A percentile compares a stretch with the other conserved stretches of the same genome.
phyloP scores from a whole-genome alignment of 2,888 invertebrate genomes.

The Halictus quadricinctus region DNA sequence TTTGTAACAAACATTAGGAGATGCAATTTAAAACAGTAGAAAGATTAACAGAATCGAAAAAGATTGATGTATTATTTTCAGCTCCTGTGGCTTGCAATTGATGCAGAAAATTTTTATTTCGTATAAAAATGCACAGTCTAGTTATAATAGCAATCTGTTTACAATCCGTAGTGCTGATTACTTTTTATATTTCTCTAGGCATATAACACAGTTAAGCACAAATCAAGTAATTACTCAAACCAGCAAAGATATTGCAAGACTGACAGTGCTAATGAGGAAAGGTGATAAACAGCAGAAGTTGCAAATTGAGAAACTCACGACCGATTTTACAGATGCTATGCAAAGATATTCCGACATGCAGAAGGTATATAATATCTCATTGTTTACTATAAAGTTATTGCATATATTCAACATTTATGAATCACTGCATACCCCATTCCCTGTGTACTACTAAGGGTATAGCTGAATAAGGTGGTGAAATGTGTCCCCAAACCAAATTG shows the following conservation, averaged over 20 bases:
- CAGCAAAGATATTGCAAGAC: conserved; percentile 88
- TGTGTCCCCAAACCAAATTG: not conserved
- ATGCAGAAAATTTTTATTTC: not conserved
- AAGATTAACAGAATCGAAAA: not conserved
- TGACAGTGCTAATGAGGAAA: conserved; percentile 88
- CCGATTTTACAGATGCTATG: conserved; percentile 91
- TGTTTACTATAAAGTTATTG: not conserved
- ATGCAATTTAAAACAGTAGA: not conserved
- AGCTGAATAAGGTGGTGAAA: no score
- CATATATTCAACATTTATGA: not conserved
- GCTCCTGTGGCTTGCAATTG: not conserved
- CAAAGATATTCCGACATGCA: conserved; percentile 91
- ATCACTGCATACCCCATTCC: not conserved
- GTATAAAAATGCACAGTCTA: not conserved
- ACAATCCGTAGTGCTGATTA: not conserved
- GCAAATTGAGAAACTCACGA: conserved; percentile 92
- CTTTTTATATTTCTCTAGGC: conserved; percentile 82
- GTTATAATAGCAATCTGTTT: not conserved
- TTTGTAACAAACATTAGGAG: not conserved
- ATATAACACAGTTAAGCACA: conserved; percentile 89
- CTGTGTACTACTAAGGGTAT: not conserved
- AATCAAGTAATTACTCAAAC: conserved; percentile 90
- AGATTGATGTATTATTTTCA: not conserved
- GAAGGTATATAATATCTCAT: conserved; percentile 84
- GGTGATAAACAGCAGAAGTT: conserved; percentile 92